Base-by-base conservation (phyloP, 2,797 vertebrate genomes). In the Meriones psammophilus region DNA sequence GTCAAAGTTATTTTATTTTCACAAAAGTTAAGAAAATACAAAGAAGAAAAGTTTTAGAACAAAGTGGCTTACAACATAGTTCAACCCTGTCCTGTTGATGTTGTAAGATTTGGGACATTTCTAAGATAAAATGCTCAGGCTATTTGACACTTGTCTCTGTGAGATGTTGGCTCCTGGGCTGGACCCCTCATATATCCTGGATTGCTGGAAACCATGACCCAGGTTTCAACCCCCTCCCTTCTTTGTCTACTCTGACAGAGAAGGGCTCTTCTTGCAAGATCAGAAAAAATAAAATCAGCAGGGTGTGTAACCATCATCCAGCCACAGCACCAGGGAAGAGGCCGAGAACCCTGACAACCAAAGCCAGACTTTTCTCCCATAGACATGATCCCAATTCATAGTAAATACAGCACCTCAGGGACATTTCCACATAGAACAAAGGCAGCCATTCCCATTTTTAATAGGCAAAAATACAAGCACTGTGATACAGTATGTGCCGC, bases 1-100 rank as follows among this genome's bases (percentile, higher is more conserved):
- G 83, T 83, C 76, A 46, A 96, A 58, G 79, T 89, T 91, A 91
- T 87, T 95, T 97, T 92, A 93, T 92, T 95, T 96, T 74, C 74
- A 95, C 36, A 89, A 60, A 94, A 89, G 56, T 95, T 91, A 91
- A 54, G 60, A 91, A 96, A 96, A 96, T 54, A 92, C 7, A 36
- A 78, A 96, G 74, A 81, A 24, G 71, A 58, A 18, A 81, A 66
- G 77, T 85, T 84, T 93, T 50, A 90, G 80, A 73, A 95, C 42
- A 80, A 88, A 94, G 56, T 88, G 77, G 56, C 64, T 78, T 71
- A 69, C 8, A 85, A 33, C 80, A 33, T 58, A 74, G 46, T 77
- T 89, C 71, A 56, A 5, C 58, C 58, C 56, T 86, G n/a, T 92
- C 20, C 30, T 92, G 20, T n/a, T 69, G 54, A 54, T 50, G 36